phyloP scores from a whole-genome alignment of 2,113 vertebrate species.

The Barbus barbus region DNA sequence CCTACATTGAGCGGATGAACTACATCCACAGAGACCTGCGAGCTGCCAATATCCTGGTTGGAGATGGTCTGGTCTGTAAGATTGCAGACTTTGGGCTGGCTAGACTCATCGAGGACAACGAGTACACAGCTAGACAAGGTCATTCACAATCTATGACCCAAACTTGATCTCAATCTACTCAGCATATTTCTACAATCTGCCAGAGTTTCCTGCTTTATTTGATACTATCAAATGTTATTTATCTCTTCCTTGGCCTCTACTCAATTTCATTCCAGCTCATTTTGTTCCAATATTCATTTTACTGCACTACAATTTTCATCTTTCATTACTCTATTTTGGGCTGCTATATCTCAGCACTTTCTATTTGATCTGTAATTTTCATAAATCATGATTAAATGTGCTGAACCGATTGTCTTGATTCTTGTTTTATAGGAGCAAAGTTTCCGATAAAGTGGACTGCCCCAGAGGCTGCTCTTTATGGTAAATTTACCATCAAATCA shows the following conservation, averaged over 20 bases:
- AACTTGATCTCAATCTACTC: constrained; percentile 20
- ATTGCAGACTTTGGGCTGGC: constrained; percentile 97
- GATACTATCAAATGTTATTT: constrained; percentile 26
- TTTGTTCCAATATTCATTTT: constrained; percentile 18
- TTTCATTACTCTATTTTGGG: constrained; percentile 9
- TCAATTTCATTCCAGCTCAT: constrained; percentile 32
- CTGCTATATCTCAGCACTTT: not conserved
- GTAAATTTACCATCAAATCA: constrained; percentile 96
- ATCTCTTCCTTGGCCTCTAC: constrained; percentile 34
- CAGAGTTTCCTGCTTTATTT: not conserved
- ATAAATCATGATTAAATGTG: constrained; percentile 53
- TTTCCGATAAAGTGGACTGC: constrained; percentile 99
- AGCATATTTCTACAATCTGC: constrained; percentile 7
- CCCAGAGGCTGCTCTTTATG: constrained; percentile 91
- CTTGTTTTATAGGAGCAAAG: constrained; percentile 83
- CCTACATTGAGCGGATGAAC: constrained; percentile 97
- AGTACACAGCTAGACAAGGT: constrained; percentile 97
- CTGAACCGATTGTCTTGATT: constrained; percentile 42
- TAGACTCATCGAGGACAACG: constrained; percentile 93
- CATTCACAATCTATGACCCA: constrained; percentile 29
- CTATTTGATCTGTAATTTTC: constrained; percentile 7
- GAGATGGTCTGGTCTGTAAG: constrained; percentile 93
- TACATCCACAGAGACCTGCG: constrained; percentile 96
- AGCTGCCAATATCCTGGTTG: constrained; percentile 96
- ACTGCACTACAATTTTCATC: not conserved